Percentiles rank a stretch among this genome's conserved stretches.
Conservation (phyloP, 2,113 vertebrate genomes). For the Stegostoma tigrinum region DNA sequence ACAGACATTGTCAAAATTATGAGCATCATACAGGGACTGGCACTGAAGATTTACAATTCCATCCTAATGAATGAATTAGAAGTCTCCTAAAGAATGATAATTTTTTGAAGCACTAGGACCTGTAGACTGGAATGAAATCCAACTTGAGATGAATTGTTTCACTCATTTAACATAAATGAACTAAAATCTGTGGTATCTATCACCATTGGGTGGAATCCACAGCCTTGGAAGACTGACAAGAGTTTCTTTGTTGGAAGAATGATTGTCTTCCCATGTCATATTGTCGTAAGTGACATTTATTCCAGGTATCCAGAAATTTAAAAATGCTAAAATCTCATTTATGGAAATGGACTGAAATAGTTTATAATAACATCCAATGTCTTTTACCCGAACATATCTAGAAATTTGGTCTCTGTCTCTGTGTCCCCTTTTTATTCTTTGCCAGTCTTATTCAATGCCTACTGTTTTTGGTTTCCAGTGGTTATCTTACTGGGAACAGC, state of each 20-base stretch:
- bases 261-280: not conserved
- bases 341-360: not conserved
- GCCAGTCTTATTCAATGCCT: not conserved
- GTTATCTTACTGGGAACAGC: not conserved
- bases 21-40: constrained; percentile 81
- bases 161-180: not conserved
- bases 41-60: constrained; percentile 85
- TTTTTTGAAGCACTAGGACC: not conserved
- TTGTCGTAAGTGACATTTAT: not conserved
- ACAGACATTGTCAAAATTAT: constrained; percentile 83
- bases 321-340: not conserved
- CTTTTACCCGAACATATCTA: not conserved
- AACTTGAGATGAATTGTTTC: not conserved
- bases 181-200: not conserved
- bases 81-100: not conserved
- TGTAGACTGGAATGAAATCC: not conserved
- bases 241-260: not conserved
- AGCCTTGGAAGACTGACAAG: not conserved
- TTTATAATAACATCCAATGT: not conserved
- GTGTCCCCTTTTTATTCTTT: not conserved
- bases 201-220: not conserved
- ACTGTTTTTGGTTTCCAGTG: not conserved
- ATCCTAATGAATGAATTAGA: constrained; percentile 66
- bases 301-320: not conserved
- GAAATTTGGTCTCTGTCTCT: not conserved